Evolutionary conservation across 2,888 invertebrate species (phyloP).

Genomic region (Cheilosia soror): DNA sequence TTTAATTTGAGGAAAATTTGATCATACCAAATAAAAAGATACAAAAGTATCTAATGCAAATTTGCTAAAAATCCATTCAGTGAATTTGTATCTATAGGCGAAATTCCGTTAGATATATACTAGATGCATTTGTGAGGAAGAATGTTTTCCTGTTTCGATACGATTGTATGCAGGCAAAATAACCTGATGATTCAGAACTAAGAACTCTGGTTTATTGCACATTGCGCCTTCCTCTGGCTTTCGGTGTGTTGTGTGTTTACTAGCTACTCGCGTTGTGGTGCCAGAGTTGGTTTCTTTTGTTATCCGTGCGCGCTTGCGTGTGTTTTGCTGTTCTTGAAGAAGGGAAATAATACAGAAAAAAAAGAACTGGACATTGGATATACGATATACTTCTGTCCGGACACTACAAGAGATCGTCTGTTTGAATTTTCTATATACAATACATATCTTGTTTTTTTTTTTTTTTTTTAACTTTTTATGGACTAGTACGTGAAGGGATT

Average conservation of each 20-base stretch:
- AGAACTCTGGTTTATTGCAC: constrained; percentile 62
- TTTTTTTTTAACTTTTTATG: not conserved
- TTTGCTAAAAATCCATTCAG: constrained; percentile 5
- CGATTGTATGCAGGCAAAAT: constrained; percentile 16
- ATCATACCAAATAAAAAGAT: constrained; percentile 11
- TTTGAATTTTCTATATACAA: constrained; percentile 14
- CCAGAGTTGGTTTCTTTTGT: constrained; percentile 70
- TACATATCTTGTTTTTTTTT: no score
- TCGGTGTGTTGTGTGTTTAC: constrained; percentile 5
- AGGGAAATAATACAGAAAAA: constrained; percentile 10
- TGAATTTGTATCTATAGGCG: constrained; percentile 37
- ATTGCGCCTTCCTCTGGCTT: constrained; percentile 32
- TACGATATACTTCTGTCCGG: constrained; percentile 17
- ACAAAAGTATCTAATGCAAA: constrained; percentile 42
- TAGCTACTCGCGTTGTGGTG: constrained; percentile 13
- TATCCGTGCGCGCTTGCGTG: constrained; percentile 52
- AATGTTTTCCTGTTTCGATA: constrained; percentile 42
- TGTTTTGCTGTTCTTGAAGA: not conserved
- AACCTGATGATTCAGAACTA: constrained; percentile 71
- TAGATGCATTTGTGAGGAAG: constrained; percentile 1
- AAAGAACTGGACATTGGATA: constrained; percentile 67
- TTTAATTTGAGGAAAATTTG: not conserved
- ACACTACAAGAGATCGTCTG: constrained; percentile 5
- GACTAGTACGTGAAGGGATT: constrained; percentile 59
- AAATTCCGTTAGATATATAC: constrained; percentile 1